Percentiles rank a stretch among this genome's conserved stretches.
These are phyloP conservation scores for Puffinus mauretanicus DNA, from an alignment of 2,113 vertebrate genomes.

Conservation along the genomic window DNA sequence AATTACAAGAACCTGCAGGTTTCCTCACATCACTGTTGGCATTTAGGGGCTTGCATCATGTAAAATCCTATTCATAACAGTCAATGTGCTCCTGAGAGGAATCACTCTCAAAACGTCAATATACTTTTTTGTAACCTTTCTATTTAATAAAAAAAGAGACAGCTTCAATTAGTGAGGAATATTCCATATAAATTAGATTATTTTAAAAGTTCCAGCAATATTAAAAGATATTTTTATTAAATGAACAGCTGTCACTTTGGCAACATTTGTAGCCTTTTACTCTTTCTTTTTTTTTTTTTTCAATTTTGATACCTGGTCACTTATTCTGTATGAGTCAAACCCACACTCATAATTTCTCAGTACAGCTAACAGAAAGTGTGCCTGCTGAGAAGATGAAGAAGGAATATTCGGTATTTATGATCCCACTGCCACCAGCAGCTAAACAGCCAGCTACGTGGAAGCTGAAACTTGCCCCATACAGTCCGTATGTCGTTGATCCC, in stretches of 20 bases:
- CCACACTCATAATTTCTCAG: background rate
- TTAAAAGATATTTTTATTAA: slow-evolving; percentile 76
- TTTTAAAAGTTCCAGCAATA: slow-evolving; percentile 73
- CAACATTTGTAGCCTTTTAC: slow-evolving; percentile 22
- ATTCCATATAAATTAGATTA: slow-evolving; percentile 75
- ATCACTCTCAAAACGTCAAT: slow-evolving; percentile 70
- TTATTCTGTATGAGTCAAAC: slow-evolving; percentile 8
- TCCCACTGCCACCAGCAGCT: background rate
- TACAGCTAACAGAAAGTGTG: background rate
- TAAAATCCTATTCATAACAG: slow-evolving; percentile 70
- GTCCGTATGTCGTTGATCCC: background rate
- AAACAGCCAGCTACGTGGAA: background rate
- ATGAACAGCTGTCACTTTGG: slow-evolving; percentile 68
- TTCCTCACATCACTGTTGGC: slow-evolving; percentile 23
- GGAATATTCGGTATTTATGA: background rate
- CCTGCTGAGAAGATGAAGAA: slow-evolving; percentile 15
- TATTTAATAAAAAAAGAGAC: slow-evolving; percentile 79
- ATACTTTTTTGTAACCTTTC: slow-evolving; percentile 74
- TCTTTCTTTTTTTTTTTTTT: background rate
- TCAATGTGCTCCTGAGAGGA: slow-evolving; percentile 66
- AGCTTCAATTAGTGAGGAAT: slow-evolving; percentile 79
- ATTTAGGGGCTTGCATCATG: slow-evolving; percentile 49
- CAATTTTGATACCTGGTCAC: background rate
- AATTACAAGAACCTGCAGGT: slow-evolving; percentile 37
- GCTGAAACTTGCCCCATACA: background rate